phyloP scores from a whole-genome alignment of 2,797 vertebrate genomes.

The Furcifer pardalis region DNA sequence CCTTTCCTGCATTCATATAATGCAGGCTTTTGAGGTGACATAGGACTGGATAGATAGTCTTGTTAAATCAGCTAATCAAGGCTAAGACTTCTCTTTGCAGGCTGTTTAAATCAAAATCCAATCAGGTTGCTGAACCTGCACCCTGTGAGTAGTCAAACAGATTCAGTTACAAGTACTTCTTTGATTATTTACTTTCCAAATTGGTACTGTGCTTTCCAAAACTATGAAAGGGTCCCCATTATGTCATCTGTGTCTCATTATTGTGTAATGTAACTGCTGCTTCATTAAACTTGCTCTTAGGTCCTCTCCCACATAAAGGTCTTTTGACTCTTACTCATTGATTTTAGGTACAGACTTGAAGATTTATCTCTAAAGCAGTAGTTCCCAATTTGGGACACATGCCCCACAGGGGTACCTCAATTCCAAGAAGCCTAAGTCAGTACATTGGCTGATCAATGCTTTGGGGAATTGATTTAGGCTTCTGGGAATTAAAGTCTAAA shows the following conservation, averaged over 20 bases:
- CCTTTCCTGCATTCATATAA: not conserved
- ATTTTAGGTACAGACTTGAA: not conserved
- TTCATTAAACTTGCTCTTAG: not conserved
- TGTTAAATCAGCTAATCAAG: not conserved
- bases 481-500: no score
- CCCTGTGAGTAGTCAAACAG: not conserved
- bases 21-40: not conserved
- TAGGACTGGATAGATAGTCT: not conserved
- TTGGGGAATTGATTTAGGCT: no score
- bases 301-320: not conserved
- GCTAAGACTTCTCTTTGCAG: not conserved
- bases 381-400: no score
- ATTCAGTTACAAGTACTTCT: not conserved
- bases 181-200: not conserved
- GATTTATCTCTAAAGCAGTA: no score
- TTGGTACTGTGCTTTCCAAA: not conserved
- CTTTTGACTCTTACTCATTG: not conserved
- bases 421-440: no score
- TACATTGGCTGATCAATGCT: no score
- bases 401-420: no score
- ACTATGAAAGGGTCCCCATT: not conserved
- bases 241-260: not conserved
- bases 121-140: not conserved
- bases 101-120: not conserved
- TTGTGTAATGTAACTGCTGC: not conserved